Base-by-base conservation (phyloP, 2,888 invertebrate genomes). In the Nomada ruficornis region DNA sequence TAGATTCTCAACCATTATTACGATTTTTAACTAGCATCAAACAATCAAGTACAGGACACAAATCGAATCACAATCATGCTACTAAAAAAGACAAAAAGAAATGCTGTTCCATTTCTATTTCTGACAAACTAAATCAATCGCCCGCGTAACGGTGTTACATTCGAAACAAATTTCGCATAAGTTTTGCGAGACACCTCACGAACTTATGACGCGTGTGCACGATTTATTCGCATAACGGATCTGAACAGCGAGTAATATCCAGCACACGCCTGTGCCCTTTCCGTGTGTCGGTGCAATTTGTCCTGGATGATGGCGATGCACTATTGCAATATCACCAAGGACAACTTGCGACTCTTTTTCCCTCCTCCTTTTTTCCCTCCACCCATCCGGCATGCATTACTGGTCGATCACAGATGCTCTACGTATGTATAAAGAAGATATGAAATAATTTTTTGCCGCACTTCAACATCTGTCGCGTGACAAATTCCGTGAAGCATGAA, bases 231-330 rank as follows among this genome's bases (percentile, higher is more conserved):
- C 86, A 77, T 80, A 84, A 83, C 84, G 86, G 85, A 86, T 88
- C 84, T 82, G 78, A 76, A 71, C 82, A 82, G 72, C 82, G 78
- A 84, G 89, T 86, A 87, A 89, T 89, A 88, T 89, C 82, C 88
- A 82, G 77, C 86, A 79, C 86, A 84, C 85, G 83, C 77, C 80
- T 63, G 62, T 87, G 85, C 85, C 82, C 83, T 86, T 89, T 82
- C 84, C 84, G 83, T 84, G 85, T 89, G 88, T 83, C 88, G 80
- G 85, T 85, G 88, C 86, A 87, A 89, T 88, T 89, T 89, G 87
- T 88, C 84, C 85, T 85, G 87, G 85, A 86, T 83, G 88, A 89
- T 86, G 88, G 85, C 80, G 85, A 85, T 84, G 84, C 86, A 82
- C 84, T 87, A 85, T 85, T 79, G 82, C 88, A 84, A 86, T 87